phyloP scores from a whole-genome alignment of 1,140 invertebrate genomes.

The Subanguina moxae region DNA sequence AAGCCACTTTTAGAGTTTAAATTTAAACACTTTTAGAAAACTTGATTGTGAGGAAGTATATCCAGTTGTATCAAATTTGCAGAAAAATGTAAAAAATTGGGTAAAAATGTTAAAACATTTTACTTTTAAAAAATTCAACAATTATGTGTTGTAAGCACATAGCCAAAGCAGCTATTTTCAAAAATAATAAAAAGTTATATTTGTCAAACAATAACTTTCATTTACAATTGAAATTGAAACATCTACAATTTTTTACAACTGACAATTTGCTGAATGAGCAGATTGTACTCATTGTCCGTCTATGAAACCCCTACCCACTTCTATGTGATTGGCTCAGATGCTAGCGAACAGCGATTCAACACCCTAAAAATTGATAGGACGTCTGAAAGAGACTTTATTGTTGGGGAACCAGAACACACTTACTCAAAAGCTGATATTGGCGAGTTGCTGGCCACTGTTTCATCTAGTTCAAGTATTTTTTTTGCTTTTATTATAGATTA shows the following conservation, averaged over 20 bases:
- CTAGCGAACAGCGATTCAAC: conserved; percentile 41
- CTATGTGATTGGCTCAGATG: conserved; percentile 55
- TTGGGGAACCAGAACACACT: conserved; percentile 51
- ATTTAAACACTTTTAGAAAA: too few relatives aligned
- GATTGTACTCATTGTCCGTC: conserved; percentile 32
- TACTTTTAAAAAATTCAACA: background rate
- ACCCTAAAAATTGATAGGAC: conserved; percentile 55
- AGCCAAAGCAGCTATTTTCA: background rate
- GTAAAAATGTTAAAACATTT: too few relatives aligned
- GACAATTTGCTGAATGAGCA: conserved; percentile 7
- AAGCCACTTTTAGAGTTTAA: too few relatives aligned
- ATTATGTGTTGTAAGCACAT: background rate
- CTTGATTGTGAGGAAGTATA: too few relatives aligned
- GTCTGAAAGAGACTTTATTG: conserved; percentile 42
- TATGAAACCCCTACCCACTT: conserved; percentile 56
- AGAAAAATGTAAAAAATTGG: too few relatives aligned
- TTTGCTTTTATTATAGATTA: background rate
- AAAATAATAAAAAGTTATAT: background rate
- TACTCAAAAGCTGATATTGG: conserved; percentile 51
- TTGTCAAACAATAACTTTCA: background rate
- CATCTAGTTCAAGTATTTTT: conserved; percentile 51
- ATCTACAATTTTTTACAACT: too few relatives aligned
- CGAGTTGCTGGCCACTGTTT: conserved; percentile 53
- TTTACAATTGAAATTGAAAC: background rate
- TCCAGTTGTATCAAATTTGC: background rate